Base-by-base conservation (phyloP, 2,113 vertebrate species). In the Labrus mixtus region DNA sequence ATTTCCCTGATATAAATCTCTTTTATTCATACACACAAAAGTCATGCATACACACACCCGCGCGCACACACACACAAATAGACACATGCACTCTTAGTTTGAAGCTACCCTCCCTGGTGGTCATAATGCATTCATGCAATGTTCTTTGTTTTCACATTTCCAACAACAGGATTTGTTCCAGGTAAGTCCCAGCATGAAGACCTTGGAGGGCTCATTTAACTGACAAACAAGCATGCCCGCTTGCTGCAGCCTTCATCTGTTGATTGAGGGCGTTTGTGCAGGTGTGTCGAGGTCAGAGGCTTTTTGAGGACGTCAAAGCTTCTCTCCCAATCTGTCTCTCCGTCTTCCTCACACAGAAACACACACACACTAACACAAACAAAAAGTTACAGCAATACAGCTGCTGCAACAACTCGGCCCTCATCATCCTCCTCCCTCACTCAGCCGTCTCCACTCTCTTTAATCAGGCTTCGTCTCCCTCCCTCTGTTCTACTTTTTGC, bases 361-460 rank as follows among this genome's bases (percentile, higher is more conserved):
- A 51, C 59, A 41, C 17, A 61, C 8, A 54, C 39, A 58, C 56
- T 39, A 45, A 63, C 54, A 62, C 74, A 73, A 57, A 54, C 13
- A 74, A 85, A 76, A 68, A 79, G 83, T 84, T 87, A 91, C 87
- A 89, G 81, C 82, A 92, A 91, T 89, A 93, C 91, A 93, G n/a
- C n/a, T n/a, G 92, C 92, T 92, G 90, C 85, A 90, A 59, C 68
- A 81, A 80, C 86, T 89, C 85, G 68, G 53, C 61, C 60, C 58
- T 73, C 76, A 33, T 69, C 56, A 23, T 74, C 78, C 33, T 82
- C 76, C 87, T 63, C 76, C 71, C 74, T 74, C 82, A 50, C 54
- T 77, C 60, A 63, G 59, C 59, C 56, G 15, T 78, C 81, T 78
- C 71, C 61, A 51, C 83, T 86, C 77, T 87, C 83, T 81, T 85